A percentile compares a stretch with the other conserved stretches of the same genome.
These are phyloP conservation scores for Crossaster papposus DNA, from an alignment of 53 echinoderm and acorn worm genomes.

Conservation along the genomic window DNA sequence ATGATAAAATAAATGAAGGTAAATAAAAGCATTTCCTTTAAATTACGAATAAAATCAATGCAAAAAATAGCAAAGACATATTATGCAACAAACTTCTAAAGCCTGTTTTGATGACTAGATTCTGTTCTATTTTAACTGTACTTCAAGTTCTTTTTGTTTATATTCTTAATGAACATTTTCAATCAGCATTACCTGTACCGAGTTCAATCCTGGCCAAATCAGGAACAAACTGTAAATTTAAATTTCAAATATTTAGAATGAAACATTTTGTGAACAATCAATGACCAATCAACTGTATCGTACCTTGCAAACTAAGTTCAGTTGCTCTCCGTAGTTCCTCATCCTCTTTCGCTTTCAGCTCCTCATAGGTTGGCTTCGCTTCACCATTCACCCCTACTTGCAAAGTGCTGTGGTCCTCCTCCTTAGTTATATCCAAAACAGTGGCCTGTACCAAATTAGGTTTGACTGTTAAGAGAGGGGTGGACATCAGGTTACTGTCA, in stretches of 20 bases:
- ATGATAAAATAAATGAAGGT: not conserved
- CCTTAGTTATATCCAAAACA: conserved; percentile 14
- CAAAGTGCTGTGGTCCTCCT: conserved; percentile 19
- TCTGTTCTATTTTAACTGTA: too few relatives aligned
- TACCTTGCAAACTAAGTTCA: conserved; percentile 90
- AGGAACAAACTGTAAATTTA: not conserved
- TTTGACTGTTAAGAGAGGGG: conserved; percentile 33
- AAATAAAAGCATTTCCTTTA: not conserved
- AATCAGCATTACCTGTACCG: too few relatives aligned
- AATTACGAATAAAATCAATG: too few relatives aligned
- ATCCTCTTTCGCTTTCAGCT: conserved; percentile 78
- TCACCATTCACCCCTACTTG: conserved; percentile 30
- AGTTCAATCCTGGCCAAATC: too few relatives aligned
- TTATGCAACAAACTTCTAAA: too few relatives aligned
- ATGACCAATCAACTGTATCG: not conserved
- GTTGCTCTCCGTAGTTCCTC: conserved; percentile 81
- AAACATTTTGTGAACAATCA: not conserved
- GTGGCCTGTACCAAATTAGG: conserved; percentile 27
- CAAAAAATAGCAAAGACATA: too few relatives aligned
- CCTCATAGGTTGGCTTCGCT: conserved; percentile 67
- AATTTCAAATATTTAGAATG: not conserved
- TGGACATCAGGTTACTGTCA: conserved; percentile 14
- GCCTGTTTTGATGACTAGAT: too few relatives aligned
- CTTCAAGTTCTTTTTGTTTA: too few relatives aligned
- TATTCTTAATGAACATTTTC: too few relatives aligned